A percentile compares a stretch with the other conserved stretches of the same genome.
Evolutionary conservation across 1,140 invertebrate genomes (phyloP).

Genomic region (Philaenus spumarius): DNA sequence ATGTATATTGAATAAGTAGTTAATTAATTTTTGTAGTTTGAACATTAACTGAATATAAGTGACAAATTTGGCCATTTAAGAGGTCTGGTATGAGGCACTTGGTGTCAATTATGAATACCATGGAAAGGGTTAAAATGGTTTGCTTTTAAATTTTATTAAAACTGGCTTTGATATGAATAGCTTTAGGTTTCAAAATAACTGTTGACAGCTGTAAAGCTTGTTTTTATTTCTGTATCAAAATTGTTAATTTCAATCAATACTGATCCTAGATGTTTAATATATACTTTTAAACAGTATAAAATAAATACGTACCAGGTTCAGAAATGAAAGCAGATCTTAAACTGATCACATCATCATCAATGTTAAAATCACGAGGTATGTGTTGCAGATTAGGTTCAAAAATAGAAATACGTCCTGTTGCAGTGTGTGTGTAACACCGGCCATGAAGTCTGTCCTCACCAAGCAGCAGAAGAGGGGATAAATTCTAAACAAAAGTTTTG

Average conservation of each 20-base stretch:
- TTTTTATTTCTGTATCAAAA: no score
- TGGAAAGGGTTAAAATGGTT: no score
- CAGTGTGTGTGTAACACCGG: constrained; percentile 66
- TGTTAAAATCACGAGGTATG: constrained; percentile 75
- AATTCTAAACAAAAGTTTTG: constrained; percentile 14
- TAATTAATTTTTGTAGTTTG: no score
- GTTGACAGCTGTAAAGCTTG: no score
- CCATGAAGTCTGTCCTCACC: constrained; percentile 56
- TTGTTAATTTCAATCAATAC: no score
- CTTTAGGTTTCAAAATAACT: neutral
- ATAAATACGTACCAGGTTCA: constrained; percentile 27
- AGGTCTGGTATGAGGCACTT: no score
- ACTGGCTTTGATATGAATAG: neutral
- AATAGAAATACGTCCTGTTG: constrained; percentile 88
- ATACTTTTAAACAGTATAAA: neutral
- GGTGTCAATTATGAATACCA: no score
- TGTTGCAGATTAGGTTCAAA: constrained; percentile 89
- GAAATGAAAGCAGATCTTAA: constrained; percentile 36
- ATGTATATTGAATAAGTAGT: no score
- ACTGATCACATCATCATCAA: constrained; percentile 31
- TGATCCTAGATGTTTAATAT: neutral
- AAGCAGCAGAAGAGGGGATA: constrained; percentile 18
- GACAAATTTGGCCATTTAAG: no score
- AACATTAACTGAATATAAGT: no score
- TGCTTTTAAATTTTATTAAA: no score